Conservation (phyloP, 2,888 invertebrate species). For the Drosophila monieri region DNA sequence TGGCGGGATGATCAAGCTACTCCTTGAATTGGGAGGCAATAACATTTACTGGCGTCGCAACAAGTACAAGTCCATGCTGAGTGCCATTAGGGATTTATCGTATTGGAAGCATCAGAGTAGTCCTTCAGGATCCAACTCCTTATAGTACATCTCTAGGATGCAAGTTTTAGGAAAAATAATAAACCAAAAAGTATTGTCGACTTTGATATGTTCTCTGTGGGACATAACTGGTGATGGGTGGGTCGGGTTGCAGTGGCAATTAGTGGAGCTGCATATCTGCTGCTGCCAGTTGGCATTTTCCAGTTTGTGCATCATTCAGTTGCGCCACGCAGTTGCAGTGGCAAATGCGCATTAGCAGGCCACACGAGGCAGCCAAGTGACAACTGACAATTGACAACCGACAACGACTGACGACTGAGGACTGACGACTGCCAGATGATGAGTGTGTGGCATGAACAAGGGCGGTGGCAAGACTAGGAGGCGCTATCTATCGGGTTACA, state of each 20-base stretch:
- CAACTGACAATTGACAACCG: constrained; percentile 61
- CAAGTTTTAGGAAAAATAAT: background rate
- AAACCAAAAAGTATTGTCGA: background rate
- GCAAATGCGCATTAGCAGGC: constrained; percentile 58
- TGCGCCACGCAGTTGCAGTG: constrained; percentile 47
- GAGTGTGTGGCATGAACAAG: constrained; percentile 10
- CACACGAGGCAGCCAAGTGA: constrained; percentile 59
- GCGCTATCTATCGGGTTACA: constrained; percentile 1
- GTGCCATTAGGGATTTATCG: constrained; percentile 7
- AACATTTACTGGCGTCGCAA: constrained; percentile 19
- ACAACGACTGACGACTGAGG: constrained; percentile 20
- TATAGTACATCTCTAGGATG: background rate
- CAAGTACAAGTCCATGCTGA: background rate
- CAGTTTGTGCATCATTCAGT: constrained; percentile 60
- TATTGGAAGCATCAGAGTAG: background rate
- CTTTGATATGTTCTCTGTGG: background rate
- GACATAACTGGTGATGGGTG: background rate
- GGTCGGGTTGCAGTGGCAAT: constrained; percentile 11
- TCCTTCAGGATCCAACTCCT: too few relatives aligned
- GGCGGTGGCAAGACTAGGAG: background rate
- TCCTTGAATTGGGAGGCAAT: constrained; percentile 5
- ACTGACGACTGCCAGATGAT: constrained; percentile 48
- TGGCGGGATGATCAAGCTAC: background rate
- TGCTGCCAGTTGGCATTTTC: constrained; percentile 16
- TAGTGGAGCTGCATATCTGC: constrained; percentile 35